These are phyloP conservation scores for Boloria euphrosyne DNA, from an alignment of 2,888 invertebrate species.

Conservation along the genomic window DNA sequence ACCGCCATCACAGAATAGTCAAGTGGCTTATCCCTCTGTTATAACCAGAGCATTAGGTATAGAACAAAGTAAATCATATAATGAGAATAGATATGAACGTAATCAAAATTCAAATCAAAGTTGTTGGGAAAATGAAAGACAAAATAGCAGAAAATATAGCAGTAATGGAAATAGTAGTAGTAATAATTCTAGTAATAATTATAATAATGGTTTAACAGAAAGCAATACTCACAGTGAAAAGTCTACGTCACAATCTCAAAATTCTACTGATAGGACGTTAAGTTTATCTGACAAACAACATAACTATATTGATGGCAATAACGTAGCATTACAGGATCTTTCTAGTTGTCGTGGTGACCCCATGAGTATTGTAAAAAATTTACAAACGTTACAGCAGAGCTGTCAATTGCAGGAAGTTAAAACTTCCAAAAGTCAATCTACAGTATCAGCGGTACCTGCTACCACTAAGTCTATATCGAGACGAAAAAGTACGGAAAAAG, in stretches of 20 bases:
- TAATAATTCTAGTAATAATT: conserved; percentile 68
- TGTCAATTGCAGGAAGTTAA: conserved; percentile 83
- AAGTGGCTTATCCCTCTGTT: conserved; percentile 91
- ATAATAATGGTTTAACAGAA: conserved; percentile 68
- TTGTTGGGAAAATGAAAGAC: conserved; percentile 84
- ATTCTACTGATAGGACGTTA: conserved; percentile 71
- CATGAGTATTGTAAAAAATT: conserved; percentile 89
- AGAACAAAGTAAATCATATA: conserved; percentile 81
- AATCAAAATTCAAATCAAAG: conserved; percentile 72
- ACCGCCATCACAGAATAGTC: conserved; percentile 82
- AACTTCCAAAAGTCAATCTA: conserved; percentile 68
- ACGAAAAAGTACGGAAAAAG: conserved; percentile 84
- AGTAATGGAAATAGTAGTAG: conserved; percentile 70
- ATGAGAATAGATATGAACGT: conserved; percentile 81
- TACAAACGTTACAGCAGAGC: conserved; percentile 84
- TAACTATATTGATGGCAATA: conserved; percentile 84
- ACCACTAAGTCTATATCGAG: conserved; percentile 65
- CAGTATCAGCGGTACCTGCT: conserved; percentile 54
- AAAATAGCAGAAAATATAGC: conserved; percentile 75
- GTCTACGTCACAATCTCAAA: conserved; percentile 68
- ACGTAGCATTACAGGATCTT: conserved; percentile 85
- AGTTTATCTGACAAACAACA: conserved; percentile 78
- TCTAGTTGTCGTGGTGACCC: conserved; percentile 89
- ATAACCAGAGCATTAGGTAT: conserved; percentile 88
- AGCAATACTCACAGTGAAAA: conserved; percentile 75